Conservation (phyloP, 2,888 invertebrate species). For the Eulithis prunata region DNA sequence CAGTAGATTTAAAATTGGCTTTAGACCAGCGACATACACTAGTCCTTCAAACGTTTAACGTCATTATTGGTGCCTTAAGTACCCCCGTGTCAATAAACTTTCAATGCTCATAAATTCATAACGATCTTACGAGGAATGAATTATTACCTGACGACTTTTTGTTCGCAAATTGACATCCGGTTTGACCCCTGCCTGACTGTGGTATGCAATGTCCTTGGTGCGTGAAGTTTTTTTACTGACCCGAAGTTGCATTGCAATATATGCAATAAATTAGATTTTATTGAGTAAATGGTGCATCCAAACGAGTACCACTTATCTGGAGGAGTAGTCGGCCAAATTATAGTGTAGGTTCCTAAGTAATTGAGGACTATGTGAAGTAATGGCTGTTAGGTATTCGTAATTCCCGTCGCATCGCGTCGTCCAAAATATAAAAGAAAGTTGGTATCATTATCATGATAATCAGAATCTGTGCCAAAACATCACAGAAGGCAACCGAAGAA, state of each 20-base stretch:
- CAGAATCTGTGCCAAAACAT: conserved; percentile 18
- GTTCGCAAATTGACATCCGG: conserved; percentile 38
- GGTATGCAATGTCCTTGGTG: conserved; percentile 3
- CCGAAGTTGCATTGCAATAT: not conserved
- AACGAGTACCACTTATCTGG: too few species aligned
- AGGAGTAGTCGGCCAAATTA: too few species aligned
- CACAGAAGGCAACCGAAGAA: conserved; percentile 29
- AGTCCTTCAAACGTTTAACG: too few species aligned
- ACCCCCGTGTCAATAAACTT: conserved; percentile 37
- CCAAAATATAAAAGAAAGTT: conserved; percentile 3
- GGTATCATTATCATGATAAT: conserved; percentile 2
- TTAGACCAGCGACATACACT: too few species aligned
- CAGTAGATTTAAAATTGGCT: too few species aligned
- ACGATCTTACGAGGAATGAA: conserved; percentile 29
- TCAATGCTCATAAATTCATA: conserved; percentile 13
- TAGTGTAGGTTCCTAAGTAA: too few species aligned
- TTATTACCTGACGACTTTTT: conserved; percentile 28
- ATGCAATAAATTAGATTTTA: not conserved
- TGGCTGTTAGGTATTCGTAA: not conserved
- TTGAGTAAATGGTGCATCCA: too few species aligned
- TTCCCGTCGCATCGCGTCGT: not conserved
- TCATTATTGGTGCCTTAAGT: too few species aligned
- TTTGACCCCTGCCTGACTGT: conserved; percentile 20
- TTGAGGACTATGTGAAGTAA: too few species aligned
- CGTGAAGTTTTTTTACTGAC: not conserved